Conservation (phyloP, 1,140 invertebrate genomes). For the Lucilia cuprina region DNA sequence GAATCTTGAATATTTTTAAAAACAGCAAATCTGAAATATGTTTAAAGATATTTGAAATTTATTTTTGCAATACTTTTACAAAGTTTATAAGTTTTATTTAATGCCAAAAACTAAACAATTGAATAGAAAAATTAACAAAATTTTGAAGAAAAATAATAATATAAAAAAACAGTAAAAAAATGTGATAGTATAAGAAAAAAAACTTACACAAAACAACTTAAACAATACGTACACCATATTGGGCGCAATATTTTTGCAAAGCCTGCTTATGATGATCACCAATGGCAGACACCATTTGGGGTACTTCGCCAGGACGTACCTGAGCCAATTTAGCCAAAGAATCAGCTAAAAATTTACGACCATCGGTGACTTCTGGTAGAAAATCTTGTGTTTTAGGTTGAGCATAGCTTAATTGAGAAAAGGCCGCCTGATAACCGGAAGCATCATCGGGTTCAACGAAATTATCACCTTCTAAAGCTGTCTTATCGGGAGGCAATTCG, state of each 20-base stretch:
- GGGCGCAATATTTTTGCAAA: slow-evolving; percentile 59
- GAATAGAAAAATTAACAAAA: slow-evolving; percentile 18
- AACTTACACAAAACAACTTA: slow-evolving; percentile 40
- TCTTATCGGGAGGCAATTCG: slow-evolving; percentile 86
- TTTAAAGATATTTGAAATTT: neutral
- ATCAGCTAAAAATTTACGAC: slow-evolving; percentile 73
- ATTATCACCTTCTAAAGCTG: slow-evolving; percentile 81
- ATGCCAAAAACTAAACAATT: neutral
- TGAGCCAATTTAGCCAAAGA: slow-evolving; percentile 71
- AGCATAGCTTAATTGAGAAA: slow-evolving; percentile 87
- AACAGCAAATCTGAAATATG: neutral
- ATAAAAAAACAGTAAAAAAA: slow-evolving; percentile 13
- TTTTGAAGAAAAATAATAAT: neutral
- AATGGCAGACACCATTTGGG: slow-evolving; percentile 55
- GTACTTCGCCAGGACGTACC: slow-evolving; percentile 69
- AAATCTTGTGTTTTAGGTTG: slow-evolving; percentile 78
- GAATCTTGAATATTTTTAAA: neutral
- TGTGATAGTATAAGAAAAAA: slow-evolving; percentile 1
- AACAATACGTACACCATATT: slow-evolving; percentile 52
- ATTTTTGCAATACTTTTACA: neutral
- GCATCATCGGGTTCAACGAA: slow-evolving; percentile 87
- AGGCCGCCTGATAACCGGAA: slow-evolving; percentile 87
- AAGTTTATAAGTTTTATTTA: neutral
- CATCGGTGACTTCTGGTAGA: slow-evolving; percentile 69
- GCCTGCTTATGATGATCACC: slow-evolving; percentile 52